phyloP scores from a whole-genome alignment of 2,113 vertebrate genomes.

The Grus americana region DNA sequence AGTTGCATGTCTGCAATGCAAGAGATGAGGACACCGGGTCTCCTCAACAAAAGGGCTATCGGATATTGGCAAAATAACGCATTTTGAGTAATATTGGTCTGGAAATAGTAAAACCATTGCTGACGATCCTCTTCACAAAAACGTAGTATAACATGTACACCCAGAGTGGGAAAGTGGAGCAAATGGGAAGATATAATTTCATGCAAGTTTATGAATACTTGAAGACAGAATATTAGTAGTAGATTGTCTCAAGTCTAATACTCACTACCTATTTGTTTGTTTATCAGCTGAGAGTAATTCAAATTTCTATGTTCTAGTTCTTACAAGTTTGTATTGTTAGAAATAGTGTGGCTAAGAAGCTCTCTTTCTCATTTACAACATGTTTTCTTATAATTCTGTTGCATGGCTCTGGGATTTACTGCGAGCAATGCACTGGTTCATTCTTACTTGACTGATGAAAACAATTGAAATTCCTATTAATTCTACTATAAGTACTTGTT shows the following conservation, averaged over 20 bases:
- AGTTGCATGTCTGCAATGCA: accelerated
- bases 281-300: background rate
- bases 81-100: background rate
- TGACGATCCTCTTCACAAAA: background rate
- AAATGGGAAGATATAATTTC: background rate
- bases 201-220: background rate
- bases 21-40: accelerated
- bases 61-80: accelerated
- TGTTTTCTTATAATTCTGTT: background rate
- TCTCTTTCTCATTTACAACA: background rate
- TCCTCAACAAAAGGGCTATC: background rate
- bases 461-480: background rate
- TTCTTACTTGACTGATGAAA: background rate
- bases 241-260: background rate
- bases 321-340: background rate
- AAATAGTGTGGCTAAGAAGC: background rate
- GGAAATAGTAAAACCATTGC: background rate
- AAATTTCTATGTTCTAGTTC: background rate
- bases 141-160: accelerated
- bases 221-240: background rate
- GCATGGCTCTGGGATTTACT: background rate
- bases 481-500: background rate
- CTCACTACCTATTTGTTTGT: background rate
- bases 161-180: background rate
- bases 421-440: background rate